Evolutionary conservation across 2,888 invertebrate species (phyloP), one percentile per base, ranked within the genome.

Genomic region (Drosophila seclusa): DNA sequence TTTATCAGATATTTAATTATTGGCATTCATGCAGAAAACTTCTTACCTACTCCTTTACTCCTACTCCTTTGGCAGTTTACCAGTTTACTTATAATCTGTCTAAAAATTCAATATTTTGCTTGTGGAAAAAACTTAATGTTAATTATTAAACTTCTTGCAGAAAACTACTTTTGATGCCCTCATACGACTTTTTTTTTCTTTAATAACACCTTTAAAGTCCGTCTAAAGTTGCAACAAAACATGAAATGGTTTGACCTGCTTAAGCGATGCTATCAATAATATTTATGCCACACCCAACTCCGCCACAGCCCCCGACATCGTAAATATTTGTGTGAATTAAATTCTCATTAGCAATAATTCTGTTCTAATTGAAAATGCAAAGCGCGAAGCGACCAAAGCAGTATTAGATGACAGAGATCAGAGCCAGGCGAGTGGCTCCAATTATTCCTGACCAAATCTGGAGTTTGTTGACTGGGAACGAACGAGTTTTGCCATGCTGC

Each of bases 321-420:
- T 21, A 57, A n/a, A 21, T 67, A 89, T 72, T 87, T 84, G 77
- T 72, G 73, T 68, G 73, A 87, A 87, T 87, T 85, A 80, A 82
- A 74, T 87, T 85, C 86, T 74, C 85, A 87, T 85, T 89, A 87
- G 80, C 77, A 80, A 71, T 70, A 80, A 88, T 78, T 85, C 72
- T 74, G 32, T 68, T 69, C 75, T 82, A 87, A 89, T 83, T 89
- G 86, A 65, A 76, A 78, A 83, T 68, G 65, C 75, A 87, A 84
- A 76, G n/a, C 38, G 21, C 38, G 4, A 16, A 18, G 16, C 59
- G 16, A 31, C 21, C 29, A 27, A 24, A 40, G 24, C 40, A 31
- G 18, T 18, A 81, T 68, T 63, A 65, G 61, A 55, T 70, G 58
- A 63, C 69, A 60, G 71, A 61, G 62, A 62, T 61, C 53, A 48